Evolutionary conservation across 2,797 vertebrate species (phyloP), one percentile per base, ranked within the genome.

Genomic region (Lithobates sylvaticus): DNA sequence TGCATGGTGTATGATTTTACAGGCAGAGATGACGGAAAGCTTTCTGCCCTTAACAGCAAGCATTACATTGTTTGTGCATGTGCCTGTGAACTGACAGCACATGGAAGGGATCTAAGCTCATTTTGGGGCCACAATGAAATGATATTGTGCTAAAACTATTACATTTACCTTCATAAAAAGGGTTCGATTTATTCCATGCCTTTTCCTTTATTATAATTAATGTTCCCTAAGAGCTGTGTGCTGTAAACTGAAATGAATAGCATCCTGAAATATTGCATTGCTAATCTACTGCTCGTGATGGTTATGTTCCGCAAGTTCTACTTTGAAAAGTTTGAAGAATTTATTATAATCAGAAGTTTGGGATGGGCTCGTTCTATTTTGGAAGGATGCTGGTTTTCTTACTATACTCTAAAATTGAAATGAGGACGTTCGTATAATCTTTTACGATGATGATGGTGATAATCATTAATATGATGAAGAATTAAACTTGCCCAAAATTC

Each of bases 1-100:
- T 82, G 80, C 80, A 82, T 82, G 80, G 72, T 82, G 70, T 39
- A 61, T 74, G 78, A n/a, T 23, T 26, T 23, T 61, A n/a, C 71
- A 64, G 54, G 34, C 80, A 74, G 80, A 27, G 10, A 64, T 54
- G 47, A 21, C 21, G 58, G 67, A 80, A 36, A 18, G 78, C 44
- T 71, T 54, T 71, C 18, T 58, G 16, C 47, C 68, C 71, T 39
- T 27, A 72, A 64, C 18, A 64, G 18, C 29, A 32, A 71, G 69
- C 29, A 81, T 65, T 10, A 5, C 65, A 75, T 64, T 64, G 16
- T 73, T n/a, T 54, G 32, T 78, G 77, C 84, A 80, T 69, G 70
- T 69, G 69, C 69, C 70, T 84, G 58, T 36, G 36, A 58, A 21
- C 42, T 29, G 39, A 65, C n/a, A 73, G n/a, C 61, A 78, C n/a